These are phyloP conservation scores for Tholera decimalis DNA, from an alignment of 2,888 invertebrate genomes.

Conservation along the genomic window DNA sequence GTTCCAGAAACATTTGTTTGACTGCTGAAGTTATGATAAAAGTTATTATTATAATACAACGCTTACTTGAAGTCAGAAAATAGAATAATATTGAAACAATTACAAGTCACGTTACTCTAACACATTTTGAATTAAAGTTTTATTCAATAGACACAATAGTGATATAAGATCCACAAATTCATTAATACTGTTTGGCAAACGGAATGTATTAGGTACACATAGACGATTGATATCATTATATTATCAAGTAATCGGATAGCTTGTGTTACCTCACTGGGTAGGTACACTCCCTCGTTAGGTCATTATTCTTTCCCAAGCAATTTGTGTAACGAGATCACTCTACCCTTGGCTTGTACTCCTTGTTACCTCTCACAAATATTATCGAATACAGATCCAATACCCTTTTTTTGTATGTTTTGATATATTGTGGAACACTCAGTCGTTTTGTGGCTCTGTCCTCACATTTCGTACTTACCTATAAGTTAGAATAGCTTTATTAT, in stretches of 20 bases:
- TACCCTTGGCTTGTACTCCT: constrained; percentile 1
- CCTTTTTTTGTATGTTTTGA: constrained; percentile 46
- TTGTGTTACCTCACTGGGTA: constrained; percentile 25
- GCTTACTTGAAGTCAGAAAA: constrained; percentile 51
- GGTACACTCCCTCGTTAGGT: constrained; percentile 17
- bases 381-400: constrained; percentile 47
- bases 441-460: constrained; percentile 45
- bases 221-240: constrained; percentile 34
- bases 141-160: constrained; percentile 43
- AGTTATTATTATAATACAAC: constrained; percentile 42
- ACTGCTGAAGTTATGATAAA: constrained; percentile 44
- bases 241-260: constrained; percentile 40
- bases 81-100: constrained; percentile 42
- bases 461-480: constrained; percentile 49
- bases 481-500: constrained; percentile 59
- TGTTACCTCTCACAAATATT: constrained; percentile 34
- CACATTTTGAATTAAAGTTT: constrained; percentile 36
- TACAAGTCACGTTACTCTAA: constrained; percentile 47
- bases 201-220: constrained; percentile 46
- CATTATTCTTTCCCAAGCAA: constrained; percentile 39
- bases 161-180: constrained; percentile 49
- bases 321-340: constrained; percentile 43
- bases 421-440: constrained; percentile 59
- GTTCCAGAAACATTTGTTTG: constrained; percentile 28
- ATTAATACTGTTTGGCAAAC: constrained; percentile 66